These are phyloP conservation scores for Rachycentron canadum DNA, from an alignment of 2,797 vertebrate species.

Conservation along the genomic window DNA sequence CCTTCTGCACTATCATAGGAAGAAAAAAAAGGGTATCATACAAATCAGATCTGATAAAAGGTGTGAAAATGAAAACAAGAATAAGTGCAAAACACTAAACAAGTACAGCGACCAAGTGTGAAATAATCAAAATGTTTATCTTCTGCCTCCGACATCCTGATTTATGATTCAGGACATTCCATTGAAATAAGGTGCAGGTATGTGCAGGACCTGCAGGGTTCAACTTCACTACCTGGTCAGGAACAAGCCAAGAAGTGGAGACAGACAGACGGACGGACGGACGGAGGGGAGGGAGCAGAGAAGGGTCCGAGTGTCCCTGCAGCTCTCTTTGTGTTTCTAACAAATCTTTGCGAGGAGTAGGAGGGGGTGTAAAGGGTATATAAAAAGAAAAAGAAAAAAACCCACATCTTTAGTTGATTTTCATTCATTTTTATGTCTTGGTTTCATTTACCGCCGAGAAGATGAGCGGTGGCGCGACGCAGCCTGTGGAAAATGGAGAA, in stretches of 20 bases:
- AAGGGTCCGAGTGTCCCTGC: conserved; percentile 19
- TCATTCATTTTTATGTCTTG: background rate
- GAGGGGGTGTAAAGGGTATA: background rate
- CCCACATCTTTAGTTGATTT: background rate
- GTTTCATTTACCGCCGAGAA: conserved; percentile 19
- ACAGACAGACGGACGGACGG: no score
- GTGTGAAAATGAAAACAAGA: background rate
- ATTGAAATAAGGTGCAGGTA: background rate
- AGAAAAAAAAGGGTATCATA: background rate
- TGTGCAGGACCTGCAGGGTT: conserved; percentile 28
- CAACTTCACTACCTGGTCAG: conserved; percentile 27
- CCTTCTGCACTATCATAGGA: background rate
- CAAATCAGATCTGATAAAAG: background rate
- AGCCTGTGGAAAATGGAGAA: background rate
- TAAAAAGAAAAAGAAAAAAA: background rate
- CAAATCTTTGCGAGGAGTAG: background rate
- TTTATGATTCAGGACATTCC: conserved; percentile 34
- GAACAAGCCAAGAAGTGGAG: background rate
- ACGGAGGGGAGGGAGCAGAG: background rate
- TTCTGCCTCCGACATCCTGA: background rate
- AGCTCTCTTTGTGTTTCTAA: background rate
- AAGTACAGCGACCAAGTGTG: background rate
- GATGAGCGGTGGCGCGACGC: conserved; percentile 51
- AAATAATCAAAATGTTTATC: no score
- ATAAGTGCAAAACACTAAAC: background rate